These are phyloP conservation scores for Myiotriccus ornatus DNA, from an alignment of 2,797 vertebrate species.

Conservation along the genomic window DNA sequence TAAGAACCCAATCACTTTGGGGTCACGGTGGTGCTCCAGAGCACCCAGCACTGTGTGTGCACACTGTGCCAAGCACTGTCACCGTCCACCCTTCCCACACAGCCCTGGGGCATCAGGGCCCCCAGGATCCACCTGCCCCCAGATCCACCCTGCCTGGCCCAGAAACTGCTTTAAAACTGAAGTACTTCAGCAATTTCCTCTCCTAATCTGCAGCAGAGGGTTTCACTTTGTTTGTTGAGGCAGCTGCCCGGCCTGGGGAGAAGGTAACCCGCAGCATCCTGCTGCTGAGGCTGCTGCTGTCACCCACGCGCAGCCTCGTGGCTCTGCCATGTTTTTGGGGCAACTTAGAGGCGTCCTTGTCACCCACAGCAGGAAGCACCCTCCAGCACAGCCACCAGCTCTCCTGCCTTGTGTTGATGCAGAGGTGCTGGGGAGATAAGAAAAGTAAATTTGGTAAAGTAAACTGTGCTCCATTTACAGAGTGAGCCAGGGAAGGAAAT, in stretches of 20 bases:
- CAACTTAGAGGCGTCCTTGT: neutral
- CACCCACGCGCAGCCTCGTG: accelerated
- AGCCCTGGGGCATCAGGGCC: neutral
- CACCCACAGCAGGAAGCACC: neutral
- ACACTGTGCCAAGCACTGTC: accelerated
- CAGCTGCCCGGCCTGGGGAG: neutral
- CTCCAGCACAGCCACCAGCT: neutral
- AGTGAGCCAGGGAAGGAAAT: accelerated
- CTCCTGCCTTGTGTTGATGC: neutral
- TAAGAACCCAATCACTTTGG: neutral
- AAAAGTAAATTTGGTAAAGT: neutral
- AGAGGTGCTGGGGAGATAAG: neutral
- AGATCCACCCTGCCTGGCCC: neutral
- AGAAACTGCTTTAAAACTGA: neutral
- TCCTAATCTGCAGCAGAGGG: neutral
- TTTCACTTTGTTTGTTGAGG: neutral
- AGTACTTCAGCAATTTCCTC: neutral
- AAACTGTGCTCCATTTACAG: neutral
- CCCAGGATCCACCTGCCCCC: neutral
- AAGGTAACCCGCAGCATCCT: conserved; percentile 2
- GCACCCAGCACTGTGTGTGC: neutral
- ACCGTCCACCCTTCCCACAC: neutral
- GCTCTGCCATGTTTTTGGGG: neutral
- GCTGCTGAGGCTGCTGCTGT: neutral
- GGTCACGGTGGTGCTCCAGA: neutral